Evolutionary conservation across 2,113 vertebrate species (phyloP).

Genomic region (Pampusana beccarii): DNA sequence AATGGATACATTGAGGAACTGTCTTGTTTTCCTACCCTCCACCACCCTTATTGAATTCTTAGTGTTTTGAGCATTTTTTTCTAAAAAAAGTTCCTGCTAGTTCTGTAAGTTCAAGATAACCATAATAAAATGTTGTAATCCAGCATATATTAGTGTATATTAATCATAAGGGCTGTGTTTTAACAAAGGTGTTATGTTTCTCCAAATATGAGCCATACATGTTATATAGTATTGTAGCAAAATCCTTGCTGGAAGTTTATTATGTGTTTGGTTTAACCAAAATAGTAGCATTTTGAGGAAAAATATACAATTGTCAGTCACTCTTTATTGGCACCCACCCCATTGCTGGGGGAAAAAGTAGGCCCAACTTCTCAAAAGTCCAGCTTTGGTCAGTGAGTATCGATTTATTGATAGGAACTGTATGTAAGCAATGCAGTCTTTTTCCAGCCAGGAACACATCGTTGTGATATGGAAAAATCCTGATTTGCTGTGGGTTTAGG

Average conservation of each 20-base stretch:
- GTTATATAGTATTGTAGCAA: neutral
- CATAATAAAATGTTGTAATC: neutral
- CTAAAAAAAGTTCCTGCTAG: neutral
- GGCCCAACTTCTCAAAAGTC: neutral
- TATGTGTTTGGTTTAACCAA: neutral
- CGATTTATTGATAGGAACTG: neutral
- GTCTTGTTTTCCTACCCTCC: neutral
- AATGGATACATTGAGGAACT: neutral
- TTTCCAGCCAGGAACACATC: neutral
- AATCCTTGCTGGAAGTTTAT: neutral
- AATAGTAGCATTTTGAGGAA: neutral
- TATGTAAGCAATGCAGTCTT: neutral
- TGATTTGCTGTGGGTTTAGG: neutral
- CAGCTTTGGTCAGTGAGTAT: neutral
- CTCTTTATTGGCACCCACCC: neutral
- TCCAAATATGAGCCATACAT: neutral
- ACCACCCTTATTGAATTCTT: neutral
- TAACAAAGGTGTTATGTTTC: neutral
- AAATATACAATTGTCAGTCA: neutral
- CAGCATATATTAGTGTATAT: neutral
- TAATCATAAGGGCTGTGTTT: slow-evolving; percentile 2
- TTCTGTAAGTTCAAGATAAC: slow-evolving; percentile 29
- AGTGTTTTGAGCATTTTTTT: neutral
- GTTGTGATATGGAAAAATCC: neutral
- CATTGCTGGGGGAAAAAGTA: neutral